Evolutionary conservation across 37 sponge, comb jelly and placozoan species (phyloP).

Genomic region (Amphimedon queenslandica): DNA sequence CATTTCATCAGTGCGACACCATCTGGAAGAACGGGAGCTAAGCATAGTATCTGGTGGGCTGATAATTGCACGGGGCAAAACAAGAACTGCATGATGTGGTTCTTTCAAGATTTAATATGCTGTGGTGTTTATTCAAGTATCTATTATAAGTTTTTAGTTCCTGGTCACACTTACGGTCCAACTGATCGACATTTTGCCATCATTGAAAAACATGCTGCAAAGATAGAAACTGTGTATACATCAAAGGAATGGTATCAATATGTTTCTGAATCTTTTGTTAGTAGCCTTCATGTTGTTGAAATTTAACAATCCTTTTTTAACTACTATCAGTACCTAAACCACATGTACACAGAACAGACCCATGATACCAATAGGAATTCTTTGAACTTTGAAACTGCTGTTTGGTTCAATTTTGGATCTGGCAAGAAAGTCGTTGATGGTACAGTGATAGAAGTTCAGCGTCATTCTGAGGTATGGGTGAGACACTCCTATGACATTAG

Average conservation of each 20-base stretch:
- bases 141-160: slow-evolving; percentile 41
- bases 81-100: slow-evolving; percentile 42
- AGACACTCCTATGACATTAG: too few relatives aligned
- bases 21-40: slow-evolving; percentile 42
- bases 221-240: slow-evolving; percentile 31
- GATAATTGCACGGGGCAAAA: slow-evolving; percentile 62
- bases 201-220: slow-evolving; percentile 25
- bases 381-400: slow-evolving; percentile 28
- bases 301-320: slow-evolving; percentile 42
- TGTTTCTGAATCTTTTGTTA: slow-evolving; percentile 9
- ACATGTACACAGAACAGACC: slow-evolving; percentile 32
- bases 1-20: slow-evolving; percentile 23
- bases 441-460: slow-evolving; percentile 11
- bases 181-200: slow-evolving; percentile 31
- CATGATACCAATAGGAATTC: slow-evolving; percentile 26
- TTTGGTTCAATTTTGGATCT: slow-evolving; percentile 48
- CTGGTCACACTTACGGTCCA: slow-evolving; percentile 58
- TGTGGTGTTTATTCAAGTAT: slow-evolving; percentile 41
- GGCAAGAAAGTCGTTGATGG: slow-evolving; percentile 17
- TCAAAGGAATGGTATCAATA: slow-evolving; percentile 32
- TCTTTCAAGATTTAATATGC: slow-evolving; percentile 48
- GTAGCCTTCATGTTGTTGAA: slow-evolving; percentile 24
- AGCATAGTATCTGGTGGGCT: slow-evolving; percentile 56
- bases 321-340: slow-evolving; percentile 28
- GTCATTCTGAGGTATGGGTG: too few relatives aligned